A percentile compares a stretch with the other conserved stretches of the same genome.
phyloP scores from a whole-genome alignment of 2,113 vertebrate species.

The Bothrops jararaca region DNA sequence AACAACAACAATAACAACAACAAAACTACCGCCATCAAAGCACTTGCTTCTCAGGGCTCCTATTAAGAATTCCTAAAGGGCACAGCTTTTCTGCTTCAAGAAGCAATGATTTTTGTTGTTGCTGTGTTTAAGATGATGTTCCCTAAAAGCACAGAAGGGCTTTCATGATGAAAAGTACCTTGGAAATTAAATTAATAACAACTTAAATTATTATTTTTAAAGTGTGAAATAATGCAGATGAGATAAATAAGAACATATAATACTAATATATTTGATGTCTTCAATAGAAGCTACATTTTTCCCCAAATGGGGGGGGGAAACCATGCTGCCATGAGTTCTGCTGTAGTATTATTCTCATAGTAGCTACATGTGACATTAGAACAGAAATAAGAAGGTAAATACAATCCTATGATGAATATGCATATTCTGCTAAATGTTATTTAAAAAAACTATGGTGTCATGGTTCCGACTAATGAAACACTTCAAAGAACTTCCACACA shows the following conservation, averaged over 20 bases:
- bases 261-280: neutral
- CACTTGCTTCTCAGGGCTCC: neutral
- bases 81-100: conserved; percentile 4
- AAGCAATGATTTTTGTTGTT: neutral
- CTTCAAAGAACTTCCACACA: too few species aligned
- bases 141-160: neutral
- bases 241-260: neutral
- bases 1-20: neutral
- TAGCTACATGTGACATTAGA: neutral
- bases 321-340: neutral
- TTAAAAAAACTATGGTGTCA: neutral
- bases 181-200: too few species aligned
- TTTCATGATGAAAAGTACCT: neutral
- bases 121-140: neutral
- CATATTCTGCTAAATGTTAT: neutral
- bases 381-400: neutral
- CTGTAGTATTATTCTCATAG: neutral
- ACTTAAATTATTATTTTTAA: neutral
- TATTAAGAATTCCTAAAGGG: conserved; percentile 3
- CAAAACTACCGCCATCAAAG: neutral
- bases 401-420: neutral
- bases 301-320: neutral
- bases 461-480: too few species aligned
- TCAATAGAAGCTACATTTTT: neutral
- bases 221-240: neutral